Percentiles rank a stretch among this genome's conserved stretches.
Conservation (phyloP, 2,888 invertebrate species). For the Alentia gelatinosa region DNA sequence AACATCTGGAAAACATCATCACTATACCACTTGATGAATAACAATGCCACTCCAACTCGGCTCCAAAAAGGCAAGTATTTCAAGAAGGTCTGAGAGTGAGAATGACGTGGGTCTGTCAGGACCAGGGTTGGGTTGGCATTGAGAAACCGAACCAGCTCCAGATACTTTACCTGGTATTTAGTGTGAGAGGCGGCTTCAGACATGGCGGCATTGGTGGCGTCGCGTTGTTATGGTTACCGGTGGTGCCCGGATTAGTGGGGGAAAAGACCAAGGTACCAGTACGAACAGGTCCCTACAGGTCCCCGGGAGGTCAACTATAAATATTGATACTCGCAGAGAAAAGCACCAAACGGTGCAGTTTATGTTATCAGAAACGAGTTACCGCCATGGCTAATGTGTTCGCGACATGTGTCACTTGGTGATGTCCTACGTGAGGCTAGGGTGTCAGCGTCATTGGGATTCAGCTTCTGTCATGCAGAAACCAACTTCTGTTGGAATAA, state of each 20-base stretch:
- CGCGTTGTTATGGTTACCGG: constrained; percentile 2
- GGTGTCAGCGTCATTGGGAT: too few species aligned
- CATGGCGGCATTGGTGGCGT: background rate
- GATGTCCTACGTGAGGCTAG: too few species aligned
- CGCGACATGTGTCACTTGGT: background rate
- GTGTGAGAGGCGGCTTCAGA: background rate
- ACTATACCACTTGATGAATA: too few species aligned
- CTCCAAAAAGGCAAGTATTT: background rate
- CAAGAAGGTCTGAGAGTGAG: background rate
- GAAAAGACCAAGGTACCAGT: background rate
- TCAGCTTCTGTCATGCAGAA: too few species aligned
- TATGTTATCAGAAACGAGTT: background rate
- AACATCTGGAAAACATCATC: too few species aligned
- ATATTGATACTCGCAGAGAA: background rate
- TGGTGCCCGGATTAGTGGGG: background rate
- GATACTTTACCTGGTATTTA: background rate
- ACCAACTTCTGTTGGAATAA: too few species aligned
- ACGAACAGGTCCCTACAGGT: background rate
- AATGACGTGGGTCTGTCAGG: background rate
- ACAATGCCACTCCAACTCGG: background rate
- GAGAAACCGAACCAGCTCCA: background rate
- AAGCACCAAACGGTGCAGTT: background rate
- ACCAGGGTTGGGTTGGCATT: background rate
- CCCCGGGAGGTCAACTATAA: background rate
- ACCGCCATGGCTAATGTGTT: background rate